A percentile compares a stretch with the other conserved stretches of the same genome.
Conservation (phyloP, 1,140 invertebrate genomes). For the Contarinia nasturtii region DNA sequence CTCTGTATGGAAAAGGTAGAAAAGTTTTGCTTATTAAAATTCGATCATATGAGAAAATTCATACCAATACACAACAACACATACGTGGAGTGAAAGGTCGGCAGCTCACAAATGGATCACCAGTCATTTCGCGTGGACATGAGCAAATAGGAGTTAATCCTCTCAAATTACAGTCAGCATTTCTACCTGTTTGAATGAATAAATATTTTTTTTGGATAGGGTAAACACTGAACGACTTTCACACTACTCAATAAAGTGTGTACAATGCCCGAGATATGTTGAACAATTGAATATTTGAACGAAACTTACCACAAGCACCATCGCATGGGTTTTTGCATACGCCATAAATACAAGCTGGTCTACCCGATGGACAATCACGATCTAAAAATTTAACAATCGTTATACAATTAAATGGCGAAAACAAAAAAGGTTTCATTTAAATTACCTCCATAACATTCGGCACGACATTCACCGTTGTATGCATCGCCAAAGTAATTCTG, state of each 20-base stretch:
- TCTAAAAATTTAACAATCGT: too few relatives aligned
- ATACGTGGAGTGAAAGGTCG: slow-evolving; percentile 56
- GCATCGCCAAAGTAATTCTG: background rate
- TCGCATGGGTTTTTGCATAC: slow-evolving; percentile 64
- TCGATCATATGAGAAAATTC: too few relatives aligned
- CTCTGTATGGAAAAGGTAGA: slow-evolving; percentile 25
- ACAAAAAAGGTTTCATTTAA: too few relatives aligned
- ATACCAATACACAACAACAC: too few relatives aligned
- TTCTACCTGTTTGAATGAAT: too few relatives aligned
- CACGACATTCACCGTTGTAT: slow-evolving; percentile 50
- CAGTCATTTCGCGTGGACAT: slow-evolving; percentile 70
- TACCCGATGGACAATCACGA: slow-evolving; percentile 49
- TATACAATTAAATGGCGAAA: too few relatives aligned
- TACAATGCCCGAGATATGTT: too few relatives aligned
- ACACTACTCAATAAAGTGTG: too few relatives aligned
- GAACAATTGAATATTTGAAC: too few relatives aligned
- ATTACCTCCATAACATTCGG: slow-evolving; percentile 52
- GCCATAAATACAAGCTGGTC: slow-evolving; percentile 62
- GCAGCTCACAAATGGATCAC: slow-evolving; percentile 64
- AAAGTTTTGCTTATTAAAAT: too few relatives aligned
- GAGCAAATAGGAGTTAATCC: slow-evolving; percentile 63
- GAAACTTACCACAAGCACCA: slow-evolving; percentile 42
- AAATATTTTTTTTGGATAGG: too few relatives aligned
- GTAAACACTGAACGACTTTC: too few relatives aligned
- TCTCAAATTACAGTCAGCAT: slow-evolving; percentile 45